phyloP scores from a whole-genome alignment of 2,797 vertebrate species.

The Etheostoma nigrum region DNA sequence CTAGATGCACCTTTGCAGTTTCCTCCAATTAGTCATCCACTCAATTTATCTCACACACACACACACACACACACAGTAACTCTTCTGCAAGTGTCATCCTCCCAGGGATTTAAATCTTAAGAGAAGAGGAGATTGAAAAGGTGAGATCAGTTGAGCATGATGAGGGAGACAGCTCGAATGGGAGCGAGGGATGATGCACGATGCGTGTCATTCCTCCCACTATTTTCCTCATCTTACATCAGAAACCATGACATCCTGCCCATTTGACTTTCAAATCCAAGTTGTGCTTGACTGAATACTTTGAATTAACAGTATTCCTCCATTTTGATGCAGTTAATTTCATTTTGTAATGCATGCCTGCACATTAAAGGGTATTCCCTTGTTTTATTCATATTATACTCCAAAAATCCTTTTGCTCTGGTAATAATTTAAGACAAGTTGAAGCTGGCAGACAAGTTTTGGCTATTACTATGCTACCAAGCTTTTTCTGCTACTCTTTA shows the following conservation, averaged over 20 bases:
- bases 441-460: background rate
- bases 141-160: constrained; percentile 68
- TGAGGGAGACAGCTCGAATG: constrained; percentile 59
- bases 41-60: constrained; percentile 2
- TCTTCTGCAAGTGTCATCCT: constrained; percentile 62
- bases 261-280: constrained; percentile 57
- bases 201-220: constrained; percentile 56
- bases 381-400: constrained; percentile 11
- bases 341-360: background rate
- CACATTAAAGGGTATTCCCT: background rate
- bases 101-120: constrained; percentile 57
- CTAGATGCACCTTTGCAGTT: background rate
- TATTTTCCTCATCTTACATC: constrained; percentile 67
- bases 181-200: constrained; percentile 58
- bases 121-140: constrained; percentile 69
- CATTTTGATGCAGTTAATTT: constrained; percentile 33
- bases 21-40: constrained; percentile 25
- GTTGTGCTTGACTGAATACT: constrained; percentile 38
- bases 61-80: constrained; percentile 39
- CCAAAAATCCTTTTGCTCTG: background rate
- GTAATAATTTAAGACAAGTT: background rate
- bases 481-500: background rate
- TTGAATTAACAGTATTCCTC: constrained; percentile 42
- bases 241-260: constrained; percentile 54
- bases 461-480: background rate